Evolutionary conservation across 2,113 vertebrate species (phyloP), one percentile per base, ranked within the genome.

Genomic region (Corvus cornix): DNA sequence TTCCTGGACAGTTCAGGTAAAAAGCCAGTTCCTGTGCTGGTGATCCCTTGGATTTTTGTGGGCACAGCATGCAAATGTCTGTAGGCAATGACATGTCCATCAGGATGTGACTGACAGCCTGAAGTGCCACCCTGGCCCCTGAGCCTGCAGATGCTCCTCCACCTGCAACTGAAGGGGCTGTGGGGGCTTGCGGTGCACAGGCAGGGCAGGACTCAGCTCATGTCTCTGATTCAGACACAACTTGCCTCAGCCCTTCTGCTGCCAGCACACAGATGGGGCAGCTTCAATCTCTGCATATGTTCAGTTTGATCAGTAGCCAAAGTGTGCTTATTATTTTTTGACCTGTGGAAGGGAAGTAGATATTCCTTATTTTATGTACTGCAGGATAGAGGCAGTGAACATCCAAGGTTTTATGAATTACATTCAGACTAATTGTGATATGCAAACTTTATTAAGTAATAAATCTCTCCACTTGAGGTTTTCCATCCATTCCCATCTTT

Each of bases 391-490:
- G 27, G 33, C 28, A 53, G 37, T 72, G 63, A 93, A 58, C 37
- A 31, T 64, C 68, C 69, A 93, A 93, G n/a, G 64, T 37, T 84
- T 90, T 84, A n/a, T 87, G 41, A 85, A 93, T 93, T 84, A 58
- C 55, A 77, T 91, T 43, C 73, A 39, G 49, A 26, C 33, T 62
- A 89, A 64, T 59, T 72, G 28, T 58, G 52, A 39, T 87, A 16
- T 51, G 15, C 73, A 89, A 93, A 69, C 81, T 90, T 96, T 70
- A 95, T 95, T 91, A 94, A 93, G 90, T 86, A 91, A 84, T 96
- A 92, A 86, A 67, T 93, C 66, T 95, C 72, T 59, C 76, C 30
- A n/a, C 44, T 17, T 55, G 21, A 55, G 46, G 68, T 80, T 88
- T 78, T 79, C 62, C 74, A 58, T 41, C 16, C 51, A 33, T 41